Percentiles rank a stretch among this genome's conserved stretches.
These are phyloP conservation scores for Crocodylus rhombifer DNA, from an alignment of 2,797 vertebrate genomes.

Conservation along the genomic window DNA sequence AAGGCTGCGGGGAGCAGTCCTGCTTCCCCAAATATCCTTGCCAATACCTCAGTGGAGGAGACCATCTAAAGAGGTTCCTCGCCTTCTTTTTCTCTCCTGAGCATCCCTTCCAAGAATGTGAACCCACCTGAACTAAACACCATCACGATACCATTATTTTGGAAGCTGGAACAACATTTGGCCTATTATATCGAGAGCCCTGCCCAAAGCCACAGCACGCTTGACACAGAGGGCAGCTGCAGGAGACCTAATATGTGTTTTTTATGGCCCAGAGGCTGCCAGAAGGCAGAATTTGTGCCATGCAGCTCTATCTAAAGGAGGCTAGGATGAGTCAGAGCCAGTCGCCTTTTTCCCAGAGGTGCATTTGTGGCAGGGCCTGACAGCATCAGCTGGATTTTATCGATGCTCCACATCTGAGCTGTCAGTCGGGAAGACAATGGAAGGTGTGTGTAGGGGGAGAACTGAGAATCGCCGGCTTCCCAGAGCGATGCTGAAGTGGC, in stretches of 20 bases:
- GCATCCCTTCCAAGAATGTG: not conserved
- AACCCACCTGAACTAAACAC: too few species aligned
- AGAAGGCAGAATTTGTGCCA: not conserved
- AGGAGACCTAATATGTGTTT: accelerated
- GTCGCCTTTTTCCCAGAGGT: constrained; percentile 69
- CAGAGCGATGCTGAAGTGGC: constrained; percentile 54
- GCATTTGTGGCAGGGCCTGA: constrained; percentile 65
- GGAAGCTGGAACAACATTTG: not conserved
- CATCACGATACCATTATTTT: not conserved
- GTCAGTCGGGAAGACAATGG: constrained; percentile 70
- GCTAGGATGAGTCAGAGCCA: constrained; percentile 64
- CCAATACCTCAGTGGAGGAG: not conserved
- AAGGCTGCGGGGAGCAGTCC: too few species aligned
- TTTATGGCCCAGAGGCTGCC: not conserved
- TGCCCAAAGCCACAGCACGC: accelerated
- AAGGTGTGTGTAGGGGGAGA: constrained; percentile 71
- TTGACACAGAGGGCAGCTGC: not conserved
- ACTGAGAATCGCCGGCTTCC: constrained; percentile 32
- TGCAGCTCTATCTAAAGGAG: constrained; percentile 36
- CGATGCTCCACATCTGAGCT: constrained; percentile 65
- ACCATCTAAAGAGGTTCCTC: accelerated
- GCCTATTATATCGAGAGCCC: not conserved
- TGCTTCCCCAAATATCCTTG: not conserved
- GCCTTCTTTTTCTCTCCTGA: accelerated
- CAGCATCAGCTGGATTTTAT: constrained; percentile 73